A percentile compares a stretch with the other conserved stretches of the same genome.
phyloP scores from a whole-genome alignment of 2,888 invertebrate genomes.

The Sarcophaga variegata region DNA sequence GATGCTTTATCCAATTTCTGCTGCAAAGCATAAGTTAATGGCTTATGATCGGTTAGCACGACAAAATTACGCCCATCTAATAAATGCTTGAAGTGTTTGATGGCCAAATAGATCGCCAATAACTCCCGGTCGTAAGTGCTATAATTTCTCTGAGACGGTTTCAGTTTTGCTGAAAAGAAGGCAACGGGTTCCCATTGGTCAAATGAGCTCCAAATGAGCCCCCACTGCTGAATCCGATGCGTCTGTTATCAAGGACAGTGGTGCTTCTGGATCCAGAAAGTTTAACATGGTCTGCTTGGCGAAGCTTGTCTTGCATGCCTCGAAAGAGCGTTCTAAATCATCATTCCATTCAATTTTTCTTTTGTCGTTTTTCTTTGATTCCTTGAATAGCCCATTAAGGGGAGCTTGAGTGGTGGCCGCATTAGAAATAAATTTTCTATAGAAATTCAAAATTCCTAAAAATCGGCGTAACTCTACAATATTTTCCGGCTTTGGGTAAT shows the following conservation, averaged over 20 bases:
- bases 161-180: conserved; percentile 57
- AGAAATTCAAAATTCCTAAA: conserved; percentile 61
- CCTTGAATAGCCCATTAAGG: conserved; percentile 43
- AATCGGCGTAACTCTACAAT: conserved; percentile 52
- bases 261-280: conserved; percentile 31
- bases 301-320: conserved; percentile 13
- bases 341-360: conserved; percentile 9
- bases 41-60: conserved; percentile 41
- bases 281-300: conserved; percentile 15
- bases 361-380: conserved; percentile 52
- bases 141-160: conserved; percentile 45
- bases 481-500: conserved; percentile 48
- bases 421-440: conserved; percentile 57
- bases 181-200: conserved; percentile 56
- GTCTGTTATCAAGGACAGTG: conserved; percentile 51
- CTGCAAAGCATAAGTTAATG: conserved; percentile 24
- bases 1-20: conserved; percentile 28
- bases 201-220: conserved; percentile 57
- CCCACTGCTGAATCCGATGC: conserved; percentile 57
- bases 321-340: conserved; percentile 33
- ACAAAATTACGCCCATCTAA: conserved; percentile 19
- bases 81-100: conserved; percentile 37
- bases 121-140: conserved; percentile 63
- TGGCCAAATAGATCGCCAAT: conserved; percentile 45
- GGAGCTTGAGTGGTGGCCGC: conserved; percentile 44